Evolutionary conservation across 1,140 invertebrate species (phyloP).

Genomic region (Pararge aegeria): DNA sequence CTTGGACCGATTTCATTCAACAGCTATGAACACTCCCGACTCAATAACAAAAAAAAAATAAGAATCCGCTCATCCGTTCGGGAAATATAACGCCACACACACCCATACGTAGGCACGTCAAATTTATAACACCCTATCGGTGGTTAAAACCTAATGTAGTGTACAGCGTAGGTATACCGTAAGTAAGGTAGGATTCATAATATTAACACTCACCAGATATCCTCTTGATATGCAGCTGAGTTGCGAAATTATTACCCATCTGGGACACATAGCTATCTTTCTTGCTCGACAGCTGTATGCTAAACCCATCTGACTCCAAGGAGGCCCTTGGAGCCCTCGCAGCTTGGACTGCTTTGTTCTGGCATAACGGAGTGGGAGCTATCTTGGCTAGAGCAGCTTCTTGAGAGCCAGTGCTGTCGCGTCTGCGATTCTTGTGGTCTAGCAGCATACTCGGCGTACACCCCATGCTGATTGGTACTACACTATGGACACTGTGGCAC

Average conservation of each 20-base stretch:
- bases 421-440: slow-evolving; percentile 75
- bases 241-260: slow-evolving; percentile 79
- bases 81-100: too few relatives aligned
- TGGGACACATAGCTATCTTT: slow-evolving; percentile 76
- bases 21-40: too few relatives aligned
- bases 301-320: slow-evolving; percentile 72
- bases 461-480: slow-evolving; percentile 71
- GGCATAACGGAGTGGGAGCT: slow-evolving; percentile 58
- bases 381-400: slow-evolving; percentile 67
- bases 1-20: too few relatives aligned
- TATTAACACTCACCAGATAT: slow-evolving; percentile 78
- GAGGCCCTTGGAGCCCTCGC: slow-evolving; percentile 66
- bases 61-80: too few relatives aligned
- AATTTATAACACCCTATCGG: too few relatives aligned
- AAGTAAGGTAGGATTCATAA: too few relatives aligned
- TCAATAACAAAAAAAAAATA: too few relatives aligned
- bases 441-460: slow-evolving; percentile 78
- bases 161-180: too few relatives aligned
- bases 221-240: slow-evolving; percentile 75
- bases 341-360: slow-evolving; percentile 66
- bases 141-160: too few relatives aligned
- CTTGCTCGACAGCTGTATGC: slow-evolving; percentile 70
- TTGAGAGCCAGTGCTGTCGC: slow-evolving; percentile 69
- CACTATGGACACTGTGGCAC: slow-evolving; percentile 60
- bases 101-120: too few relatives aligned